Evolutionary conservation across 2,888 invertebrate genomes (phyloP).

Genomic region (Balanococcus diminutus): DNA sequence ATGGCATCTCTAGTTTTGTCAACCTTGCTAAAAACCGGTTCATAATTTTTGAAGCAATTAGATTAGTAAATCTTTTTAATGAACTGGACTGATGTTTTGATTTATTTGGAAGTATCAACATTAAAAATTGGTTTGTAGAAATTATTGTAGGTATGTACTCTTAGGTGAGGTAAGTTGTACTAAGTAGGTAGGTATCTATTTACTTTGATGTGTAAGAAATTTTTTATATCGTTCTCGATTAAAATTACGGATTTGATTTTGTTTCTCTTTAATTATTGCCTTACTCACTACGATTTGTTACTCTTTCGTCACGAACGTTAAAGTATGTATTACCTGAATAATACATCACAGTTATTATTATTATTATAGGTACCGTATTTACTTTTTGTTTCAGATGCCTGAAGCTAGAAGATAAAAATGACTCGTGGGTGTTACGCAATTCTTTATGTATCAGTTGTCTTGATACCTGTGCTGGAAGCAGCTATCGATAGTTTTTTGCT

Average conservation of each 20-base stretch:
- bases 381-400: neutral
- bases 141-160: too few relatives aligned
- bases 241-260: too few relatives aligned
- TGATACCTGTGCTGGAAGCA: neutral
- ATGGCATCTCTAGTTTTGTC: neutral
- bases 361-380: neutral
- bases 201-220: too few relatives aligned
- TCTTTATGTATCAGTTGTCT: neutral
- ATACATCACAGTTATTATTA: neutral
- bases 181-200: too few relatives aligned
- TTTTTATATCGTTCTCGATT: too few relatives aligned
- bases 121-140: neutral
- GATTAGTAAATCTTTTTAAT: neutral
- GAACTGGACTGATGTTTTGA: neutral
- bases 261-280: too few relatives aligned
- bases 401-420: neutral
- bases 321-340: too few relatives aligned
- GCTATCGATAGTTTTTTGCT: constrained; percentile 31
- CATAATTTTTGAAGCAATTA: neutral
- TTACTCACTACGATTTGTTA: too few relatives aligned
- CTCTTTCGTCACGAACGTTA: too few relatives aligned
- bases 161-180: too few relatives aligned
- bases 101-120: neutral
- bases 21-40: neutral
- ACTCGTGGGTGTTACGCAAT: neutral